Conservation (phyloP, 1,140 invertebrate genomes). For the Marisa cornuarietis region DNA sequence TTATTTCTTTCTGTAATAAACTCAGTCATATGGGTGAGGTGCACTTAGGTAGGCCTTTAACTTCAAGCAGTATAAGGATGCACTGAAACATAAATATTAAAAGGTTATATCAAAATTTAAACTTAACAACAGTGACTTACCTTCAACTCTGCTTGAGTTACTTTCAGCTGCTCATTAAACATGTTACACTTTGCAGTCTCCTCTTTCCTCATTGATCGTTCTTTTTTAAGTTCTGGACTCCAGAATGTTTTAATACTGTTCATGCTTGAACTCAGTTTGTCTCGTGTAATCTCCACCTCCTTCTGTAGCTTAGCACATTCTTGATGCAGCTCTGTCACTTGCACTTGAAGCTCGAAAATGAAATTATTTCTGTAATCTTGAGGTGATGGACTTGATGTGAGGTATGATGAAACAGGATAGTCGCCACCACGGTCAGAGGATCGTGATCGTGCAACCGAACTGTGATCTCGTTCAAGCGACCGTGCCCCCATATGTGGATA, state of each 20-base stretch:
- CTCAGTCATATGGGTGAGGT: no score
- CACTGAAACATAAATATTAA: not conserved
- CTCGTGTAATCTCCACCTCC: constrained; percentile 95
- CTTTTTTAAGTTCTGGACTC: constrained; percentile 99
- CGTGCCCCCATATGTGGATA: constrained; percentile 63
- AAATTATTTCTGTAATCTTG: constrained; percentile 58
- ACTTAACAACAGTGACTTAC: constrained; percentile 75
- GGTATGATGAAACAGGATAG: constrained; percentile 31
- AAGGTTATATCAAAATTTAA: not conserved
- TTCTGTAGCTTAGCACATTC: constrained; percentile 96
- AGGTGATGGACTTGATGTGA: constrained; percentile 42
- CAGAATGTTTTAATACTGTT: constrained; percentile 99
- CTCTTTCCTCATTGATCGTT: constrained; percentile 93
- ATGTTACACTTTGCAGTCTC: constrained; percentile 97
- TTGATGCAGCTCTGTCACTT: constrained; percentile 94
- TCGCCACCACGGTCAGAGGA: constrained; percentile 48
- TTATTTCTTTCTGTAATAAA: no score
- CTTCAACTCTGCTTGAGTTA: constrained; percentile 97
- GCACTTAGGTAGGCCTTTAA: no score
- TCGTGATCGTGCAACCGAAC: constrained; percentile 46
- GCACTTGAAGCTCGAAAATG: constrained; percentile 90
- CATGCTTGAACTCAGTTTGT: constrained; percentile 98
- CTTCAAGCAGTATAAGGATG: no score
- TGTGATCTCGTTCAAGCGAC: constrained; percentile 60
- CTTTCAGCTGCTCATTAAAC: constrained; percentile 95